A percentile compares a stretch with the other conserved stretches of the same genome.
Conservation (phyloP, 92 coral and sea anemone species). For the Heliopora coerulea region DNA sequence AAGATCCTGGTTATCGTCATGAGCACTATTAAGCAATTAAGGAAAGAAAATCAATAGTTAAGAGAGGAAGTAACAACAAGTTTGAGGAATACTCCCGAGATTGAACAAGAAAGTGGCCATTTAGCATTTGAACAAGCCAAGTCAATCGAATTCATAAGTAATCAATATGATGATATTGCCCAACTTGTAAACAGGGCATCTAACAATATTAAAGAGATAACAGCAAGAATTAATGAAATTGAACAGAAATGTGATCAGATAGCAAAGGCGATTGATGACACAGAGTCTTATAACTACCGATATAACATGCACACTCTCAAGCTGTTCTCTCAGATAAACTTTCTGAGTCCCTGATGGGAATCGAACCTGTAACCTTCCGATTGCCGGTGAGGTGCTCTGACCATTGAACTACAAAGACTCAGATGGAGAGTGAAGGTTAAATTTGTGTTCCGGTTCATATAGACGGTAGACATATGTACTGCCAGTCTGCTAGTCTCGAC, state of each 20-base stretch:
- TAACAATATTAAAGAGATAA: not conserved
- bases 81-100: not conserved
- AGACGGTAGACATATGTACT: too few relatives aligned
- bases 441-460: too few relatives aligned
- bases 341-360: too few relatives aligned
- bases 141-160: not conserved
- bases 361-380: too few relatives aligned
- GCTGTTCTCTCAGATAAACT: too few relatives aligned
- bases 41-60: slow-evolving; percentile 1
- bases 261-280: slow-evolving; percentile 35
- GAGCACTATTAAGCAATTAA: not conserved
- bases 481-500: too few relatives aligned
- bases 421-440: too few relatives aligned
- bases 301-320: too few relatives aligned
- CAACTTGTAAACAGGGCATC: not conserved
- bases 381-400: too few relatives aligned
- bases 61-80: not conserved
- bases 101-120: slow-evolving; percentile 11
- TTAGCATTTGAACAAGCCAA: not conserved
- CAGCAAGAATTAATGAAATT: not conserved
- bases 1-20: too few relatives aligned
- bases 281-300: slow-evolving; percentile 34
- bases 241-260: slow-evolving; percentile 5
- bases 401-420: too few relatives aligned
- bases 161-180: slow-evolving; percentile 7